phyloP scores from a whole-genome alignment of 2,888 invertebrate species.

The Brachypterus glaber region DNA sequence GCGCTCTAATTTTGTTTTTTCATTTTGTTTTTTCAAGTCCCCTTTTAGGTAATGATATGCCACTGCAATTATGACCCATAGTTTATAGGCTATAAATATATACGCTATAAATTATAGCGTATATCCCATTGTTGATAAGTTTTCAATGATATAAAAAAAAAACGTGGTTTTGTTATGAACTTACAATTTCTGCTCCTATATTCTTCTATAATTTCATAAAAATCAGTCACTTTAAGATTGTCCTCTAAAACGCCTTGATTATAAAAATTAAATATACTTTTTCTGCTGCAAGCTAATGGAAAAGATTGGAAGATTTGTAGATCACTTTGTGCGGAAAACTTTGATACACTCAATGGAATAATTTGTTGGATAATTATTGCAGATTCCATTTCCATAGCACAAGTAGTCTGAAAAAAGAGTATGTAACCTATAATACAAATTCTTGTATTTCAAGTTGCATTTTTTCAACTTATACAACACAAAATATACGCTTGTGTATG shows the following conservation, averaged over 20 bases:
- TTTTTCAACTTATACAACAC: conserved; percentile 20
- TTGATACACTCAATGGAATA: conserved; percentile 32
- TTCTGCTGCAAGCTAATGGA: conserved; percentile 43
- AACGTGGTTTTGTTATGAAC: conserved; percentile 27
- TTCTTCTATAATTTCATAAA: conserved; percentile 46
- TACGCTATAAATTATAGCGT: no score
- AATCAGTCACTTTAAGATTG: conserved; percentile 39
- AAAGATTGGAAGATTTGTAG: conserved; percentile 42
- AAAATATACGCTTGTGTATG: no score
- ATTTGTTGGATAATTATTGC: conserved; percentile 43
- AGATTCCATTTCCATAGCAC: conserved; percentile 49
- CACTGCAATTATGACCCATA: no score
- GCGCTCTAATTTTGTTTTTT: no score
- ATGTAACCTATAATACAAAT: no score
- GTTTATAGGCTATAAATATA: no score
- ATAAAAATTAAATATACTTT: conserved; percentile 40
- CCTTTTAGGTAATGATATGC: no score
- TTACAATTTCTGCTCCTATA: conserved; percentile 54
- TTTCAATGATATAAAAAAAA: no score
- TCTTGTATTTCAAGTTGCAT: no score
- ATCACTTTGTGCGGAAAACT: conserved; percentile 42
- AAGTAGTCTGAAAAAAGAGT: conserved; percentile 42
- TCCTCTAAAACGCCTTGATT: conserved; percentile 47
- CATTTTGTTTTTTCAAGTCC: no score
- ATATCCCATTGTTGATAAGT: no score